Base-by-base conservation (phyloP, 2,888 invertebrate species). In the Cecidostiba fungosa region DNA sequence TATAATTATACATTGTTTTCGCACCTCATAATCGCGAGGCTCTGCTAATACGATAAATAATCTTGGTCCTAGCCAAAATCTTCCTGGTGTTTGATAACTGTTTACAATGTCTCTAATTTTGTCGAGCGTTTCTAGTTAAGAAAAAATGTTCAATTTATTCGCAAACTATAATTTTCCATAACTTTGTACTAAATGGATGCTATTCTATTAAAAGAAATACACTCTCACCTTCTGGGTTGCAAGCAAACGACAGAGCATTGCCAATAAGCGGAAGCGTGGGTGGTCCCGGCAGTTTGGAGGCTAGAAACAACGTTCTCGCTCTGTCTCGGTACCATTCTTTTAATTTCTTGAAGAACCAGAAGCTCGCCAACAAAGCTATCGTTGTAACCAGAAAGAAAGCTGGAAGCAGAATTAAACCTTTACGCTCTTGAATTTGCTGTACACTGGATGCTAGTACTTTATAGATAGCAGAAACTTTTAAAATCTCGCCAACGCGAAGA, bases 1-100 rank as follows among this genome's bases (percentile, higher is more conserved):
- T 66, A 78, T n/a, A 47, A 66, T 62, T 16, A 23, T 50, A 78
- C 72, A 26, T n/a, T n/a, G 10, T 54, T 72, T 77, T 69, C 43
- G 14, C 85, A 88, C 89, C 86, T 89, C 88, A 19, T 87, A 87
- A 76, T 90, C 89, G 32, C 80, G 80, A n/a, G 90, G 90, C 16
- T 89, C 87, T 12, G 89, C 87, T 5, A 88, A 39, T n/a, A 88
- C 85, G 23, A 90, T 59, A n/a, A 88, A 86, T n/a, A 89, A 85
- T 81, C 88, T 89, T 39, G 89, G 88, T 54, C 90, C 90, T 59
- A 90, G 79, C 90, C 90, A 90, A 19, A 90, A 69, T 14, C 90
- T 89, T 77, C 87, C 87, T 1, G 88, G 88, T 29, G 89, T 82
- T 29, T 88, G 87, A 78, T 89, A 87, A 62, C 78, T 72, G 3